Evolutionary conservation across 2,888 invertebrate genomes (phyloP), one percentile per base, ranked within the genome.

Genomic region (Cryptocheilus praepositus): DNA sequence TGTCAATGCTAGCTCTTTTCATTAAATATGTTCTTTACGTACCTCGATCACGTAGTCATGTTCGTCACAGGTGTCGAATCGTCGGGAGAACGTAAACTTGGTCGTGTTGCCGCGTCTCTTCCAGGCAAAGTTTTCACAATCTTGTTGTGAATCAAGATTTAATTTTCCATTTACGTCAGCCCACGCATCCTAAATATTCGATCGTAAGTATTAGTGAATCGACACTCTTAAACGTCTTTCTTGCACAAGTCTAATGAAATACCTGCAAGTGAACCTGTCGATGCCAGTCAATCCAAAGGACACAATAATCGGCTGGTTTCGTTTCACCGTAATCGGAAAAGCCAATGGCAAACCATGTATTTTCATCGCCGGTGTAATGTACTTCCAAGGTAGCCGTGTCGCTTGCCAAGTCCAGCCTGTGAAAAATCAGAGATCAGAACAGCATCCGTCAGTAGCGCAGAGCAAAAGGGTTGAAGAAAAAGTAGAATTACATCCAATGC

Each of bases 31-130:
- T 36, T 36, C 1, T 57, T 44, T 15, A 13, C 60, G 44, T 28
- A 94, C 95, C 91, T 95, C 94, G 74, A 95, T 93, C 16, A 94
- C 84, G 83, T 95, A 95, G 86, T 95, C 94, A 61, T 91, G 89
- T 16, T 91, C 89, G 85, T 96, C 96, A 83, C 97, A 97, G 1
- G 96, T 96, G 84, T 96, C 96, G 81, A 97, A 95, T 84, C 92
- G 92, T 61, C 96, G 91, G 43, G 92, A 91, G 84, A 95, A 97
- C 0, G 93, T 92, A 83, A 96, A 92, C 73, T 93, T 93, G 61
- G 93, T 93, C 11, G 92, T 90, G 59, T 93, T 91, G 49, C 91
- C 90, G 57, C 90, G 89, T 25, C 90, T 83, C 64, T 85, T 90
- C 85, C 85, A 89, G 19, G 89, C 89, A 79, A 95, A 94, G 18